These are phyloP conservation scores for Amblyraja radiata DNA, from an alignment of 2,797 vertebrate genomes.

Conservation along the genomic window DNA sequence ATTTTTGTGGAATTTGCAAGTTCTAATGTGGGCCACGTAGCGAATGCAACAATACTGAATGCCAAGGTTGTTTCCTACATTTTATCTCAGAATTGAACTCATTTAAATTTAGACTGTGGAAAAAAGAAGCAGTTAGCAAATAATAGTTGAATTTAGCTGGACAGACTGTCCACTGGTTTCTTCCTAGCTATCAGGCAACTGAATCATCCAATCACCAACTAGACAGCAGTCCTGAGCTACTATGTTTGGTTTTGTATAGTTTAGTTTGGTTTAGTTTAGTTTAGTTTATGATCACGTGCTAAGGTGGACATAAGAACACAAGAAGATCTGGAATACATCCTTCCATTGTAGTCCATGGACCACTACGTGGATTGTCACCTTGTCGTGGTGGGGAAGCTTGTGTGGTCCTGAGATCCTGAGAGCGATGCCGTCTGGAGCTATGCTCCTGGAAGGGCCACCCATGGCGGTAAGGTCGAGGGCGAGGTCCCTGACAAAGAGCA, in stretches of 20 bases:
- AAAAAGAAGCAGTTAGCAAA: neutral
- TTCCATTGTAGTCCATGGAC: neutral
- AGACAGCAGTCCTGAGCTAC: too few species aligned
- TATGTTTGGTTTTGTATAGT: too few species aligned
- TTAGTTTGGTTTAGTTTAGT: too few species aligned
- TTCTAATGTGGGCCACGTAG: neutral
- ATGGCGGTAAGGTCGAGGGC: too few species aligned
- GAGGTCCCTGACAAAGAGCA: too few species aligned
- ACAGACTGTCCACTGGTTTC: neutral
- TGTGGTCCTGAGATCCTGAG: too few species aligned
- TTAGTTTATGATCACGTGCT: too few species aligned
- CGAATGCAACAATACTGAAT: neutral
- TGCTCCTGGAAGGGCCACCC: too few species aligned
- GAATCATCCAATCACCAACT: too few species aligned
- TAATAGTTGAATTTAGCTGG: neutral
- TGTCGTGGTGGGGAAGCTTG: too few species aligned
- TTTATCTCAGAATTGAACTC: neutral
- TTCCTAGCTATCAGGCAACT: too few species aligned
- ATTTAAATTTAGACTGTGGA: neutral
- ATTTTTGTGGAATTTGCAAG: neutral
- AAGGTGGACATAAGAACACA: neutral
- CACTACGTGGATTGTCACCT: neutral
- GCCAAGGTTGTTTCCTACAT: neutral
- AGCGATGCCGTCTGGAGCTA: too few species aligned
- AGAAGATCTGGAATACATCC: neutral